phyloP scores from a whole-genome alignment of 2,888 invertebrate species.

The Liposcelis brunnea region DNA sequence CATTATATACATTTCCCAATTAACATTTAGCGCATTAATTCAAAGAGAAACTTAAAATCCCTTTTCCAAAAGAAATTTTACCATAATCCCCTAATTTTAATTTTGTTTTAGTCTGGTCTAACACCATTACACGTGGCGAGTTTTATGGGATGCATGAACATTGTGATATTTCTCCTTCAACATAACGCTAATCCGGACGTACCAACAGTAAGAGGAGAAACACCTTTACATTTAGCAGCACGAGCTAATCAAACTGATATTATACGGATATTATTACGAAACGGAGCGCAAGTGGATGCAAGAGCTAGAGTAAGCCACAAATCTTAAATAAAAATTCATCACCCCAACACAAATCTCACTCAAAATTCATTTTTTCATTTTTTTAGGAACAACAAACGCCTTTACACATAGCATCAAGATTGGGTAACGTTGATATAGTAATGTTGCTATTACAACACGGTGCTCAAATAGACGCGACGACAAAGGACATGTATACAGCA shows the following conservation, averaged over 20 bases:
- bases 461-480: conserved; percentile 71
- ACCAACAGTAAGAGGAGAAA: conserved; percentile 90
- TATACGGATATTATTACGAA: conserved; percentile 82
- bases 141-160: conserved; percentile 99
- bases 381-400: conserved; percentile 82
- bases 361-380: conserved; percentile 6
- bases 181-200: conserved; percentile 88
- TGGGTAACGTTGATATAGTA: conserved; percentile 94
- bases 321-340: conserved; percentile 7
- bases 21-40: too few species aligned
- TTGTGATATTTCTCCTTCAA: conserved; percentile 87
- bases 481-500: conserved; percentile 90
- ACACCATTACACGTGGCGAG: conserved; percentile 95
- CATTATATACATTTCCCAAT: too few species aligned
- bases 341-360: too few species aligned
- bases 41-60: too few species aligned
- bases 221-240: conserved; percentile 89
- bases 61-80: neutral
- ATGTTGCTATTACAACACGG: conserved; percentile 87
- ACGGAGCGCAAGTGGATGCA: conserved; percentile 72
- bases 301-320: conserved; percentile 37
- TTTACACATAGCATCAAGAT: conserved; percentile 83
- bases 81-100: neutral
- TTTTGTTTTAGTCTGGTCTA: conserved; percentile 50
- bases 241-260: conserved; percentile 96